phyloP scores from a whole-genome alignment of 2,888 invertebrate genomes.

The Apamea monoglypha region DNA sequence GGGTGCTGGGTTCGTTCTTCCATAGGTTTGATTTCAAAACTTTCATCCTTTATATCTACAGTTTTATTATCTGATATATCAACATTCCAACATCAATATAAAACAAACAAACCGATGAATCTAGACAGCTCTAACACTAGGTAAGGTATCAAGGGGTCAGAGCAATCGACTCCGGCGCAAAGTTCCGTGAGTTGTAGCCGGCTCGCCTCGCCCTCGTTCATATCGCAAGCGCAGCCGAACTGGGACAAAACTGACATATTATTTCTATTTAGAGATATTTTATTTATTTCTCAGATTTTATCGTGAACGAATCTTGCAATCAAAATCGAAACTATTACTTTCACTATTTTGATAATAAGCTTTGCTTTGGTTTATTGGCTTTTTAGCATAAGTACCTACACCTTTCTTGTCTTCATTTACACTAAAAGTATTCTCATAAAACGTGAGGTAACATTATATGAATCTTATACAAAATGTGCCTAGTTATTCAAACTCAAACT shows the following conservation, averaged over 20 bases:
- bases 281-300: conserved; percentile 30
- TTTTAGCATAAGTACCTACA: neutral
- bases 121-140: neutral
- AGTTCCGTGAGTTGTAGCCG: conserved; percentile 60
- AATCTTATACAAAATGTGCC: neutral
- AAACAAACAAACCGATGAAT: conserved; percentile 31
- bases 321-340: neutral
- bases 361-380: neutral
- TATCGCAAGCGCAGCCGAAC: conserved; percentile 41
- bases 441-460: neutral
- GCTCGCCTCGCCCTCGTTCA: conserved; percentile 64
- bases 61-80: neutral
- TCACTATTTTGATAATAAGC: neutral
- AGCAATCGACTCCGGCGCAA: conserved; percentile 44
- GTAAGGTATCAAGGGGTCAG: conserved; percentile 36
- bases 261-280: conserved; percentile 31
- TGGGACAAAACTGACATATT: conserved; percentile 51
- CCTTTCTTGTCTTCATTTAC: too few species aligned
- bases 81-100: neutral
- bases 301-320: conserved; percentile 28
- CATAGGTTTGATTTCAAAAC: neutral
- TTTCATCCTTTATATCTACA: neutral
- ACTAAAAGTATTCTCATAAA: neutral
- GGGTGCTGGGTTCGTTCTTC: neutral
- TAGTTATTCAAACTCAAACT: neutral